Percentiles rank a stretch among this genome's conserved stretches.
These are phyloP conservation scores for Phaetusa simplex DNA, from an alignment of 2,113 vertebrate species.

Conservation along the genomic window DNA sequence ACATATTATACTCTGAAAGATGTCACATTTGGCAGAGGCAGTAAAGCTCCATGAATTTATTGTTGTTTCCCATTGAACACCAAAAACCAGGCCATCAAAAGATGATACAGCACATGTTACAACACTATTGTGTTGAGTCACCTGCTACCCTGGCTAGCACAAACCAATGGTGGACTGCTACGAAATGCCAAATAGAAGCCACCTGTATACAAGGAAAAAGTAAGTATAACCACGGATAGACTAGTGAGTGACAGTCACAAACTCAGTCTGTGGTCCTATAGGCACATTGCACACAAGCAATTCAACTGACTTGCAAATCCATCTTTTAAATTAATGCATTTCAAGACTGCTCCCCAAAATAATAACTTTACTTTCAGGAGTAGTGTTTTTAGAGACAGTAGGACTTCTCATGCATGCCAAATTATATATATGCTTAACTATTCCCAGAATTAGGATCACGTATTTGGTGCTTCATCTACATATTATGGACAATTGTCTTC, in stretches of 20 bases:
- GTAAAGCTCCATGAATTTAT: conserved; percentile 76
- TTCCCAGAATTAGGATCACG: not conserved
- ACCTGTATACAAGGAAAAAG: not conserved
- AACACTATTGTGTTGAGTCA: not conserved
- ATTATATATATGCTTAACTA: not conserved
- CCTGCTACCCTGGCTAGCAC: not conserved
- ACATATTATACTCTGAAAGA: conserved; percentile 74
- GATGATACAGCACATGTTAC: not conserved
- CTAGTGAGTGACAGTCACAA: not conserved
- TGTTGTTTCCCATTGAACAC: conserved; percentile 42
- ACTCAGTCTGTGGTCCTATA: not conserved
- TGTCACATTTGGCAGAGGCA: conserved; percentile 79
- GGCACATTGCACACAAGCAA: not conserved
- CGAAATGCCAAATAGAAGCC: not conserved
- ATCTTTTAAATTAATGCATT: not conserved
- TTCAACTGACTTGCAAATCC: not conserved
- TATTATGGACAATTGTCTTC: not conserved
- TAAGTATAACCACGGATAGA: not conserved
- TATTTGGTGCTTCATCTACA: not conserved
- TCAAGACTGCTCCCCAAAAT: not conserved
- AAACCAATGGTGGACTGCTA: not conserved
- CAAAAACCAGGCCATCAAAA: conserved; percentile 51
- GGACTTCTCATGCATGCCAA: not conserved
- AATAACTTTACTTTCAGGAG: not conserved
- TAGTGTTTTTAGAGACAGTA: not conserved